Percentiles rank a stretch among this genome's conserved stretches.
Conservation (phyloP, 2,797 vertebrate species). For the Cynodonichthys magdalenae region DNA sequence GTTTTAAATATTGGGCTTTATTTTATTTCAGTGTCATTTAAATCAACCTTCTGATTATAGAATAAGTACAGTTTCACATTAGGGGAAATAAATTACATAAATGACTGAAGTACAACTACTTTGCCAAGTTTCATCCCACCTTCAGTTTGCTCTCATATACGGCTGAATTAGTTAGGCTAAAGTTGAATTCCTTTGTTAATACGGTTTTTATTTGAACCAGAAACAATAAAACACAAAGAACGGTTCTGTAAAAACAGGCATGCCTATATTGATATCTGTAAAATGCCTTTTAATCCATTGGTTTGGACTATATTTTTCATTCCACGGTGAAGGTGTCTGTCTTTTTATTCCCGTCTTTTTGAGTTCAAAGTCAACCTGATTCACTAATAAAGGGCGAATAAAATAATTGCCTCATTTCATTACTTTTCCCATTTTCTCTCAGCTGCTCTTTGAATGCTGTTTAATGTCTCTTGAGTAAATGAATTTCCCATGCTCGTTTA, state of each 20-base stretch:
- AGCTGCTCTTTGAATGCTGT: slow-evolving; percentile 9
- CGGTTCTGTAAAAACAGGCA: not conserved
- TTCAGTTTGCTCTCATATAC: too few species aligned
- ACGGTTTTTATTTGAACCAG: not conserved
- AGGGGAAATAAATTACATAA: too few species aligned
- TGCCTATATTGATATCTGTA: not conserved
- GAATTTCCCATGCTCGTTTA: slow-evolving; percentile 24
- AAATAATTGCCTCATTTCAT: slow-evolving; percentile 16
- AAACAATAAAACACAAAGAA: not conserved
- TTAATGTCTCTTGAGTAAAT: slow-evolving; percentile 24
- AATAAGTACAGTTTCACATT: too few species aligned
- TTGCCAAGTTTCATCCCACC: too few species aligned
- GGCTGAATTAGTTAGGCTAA: not conserved
- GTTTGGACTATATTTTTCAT: not conserved
- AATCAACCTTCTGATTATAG: too few species aligned
- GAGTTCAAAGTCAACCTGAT: not conserved
- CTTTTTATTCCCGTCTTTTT: not conserved
- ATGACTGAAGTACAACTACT: not conserved
- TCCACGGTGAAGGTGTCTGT: slow-evolving; percentile 9
- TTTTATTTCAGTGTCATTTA: too few species aligned
- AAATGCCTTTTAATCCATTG: not conserved
- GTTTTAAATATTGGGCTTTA: not conserved
- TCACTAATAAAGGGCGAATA: slow-evolving; percentile 1
- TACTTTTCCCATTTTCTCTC: slow-evolving; percentile 9
- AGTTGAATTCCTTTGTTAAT: not conserved